Evolutionary conservation across 2,888 invertebrate species (phyloP), one percentile per base, ranked within the genome.

Genomic region (Chrysodeixis includens): DNA sequence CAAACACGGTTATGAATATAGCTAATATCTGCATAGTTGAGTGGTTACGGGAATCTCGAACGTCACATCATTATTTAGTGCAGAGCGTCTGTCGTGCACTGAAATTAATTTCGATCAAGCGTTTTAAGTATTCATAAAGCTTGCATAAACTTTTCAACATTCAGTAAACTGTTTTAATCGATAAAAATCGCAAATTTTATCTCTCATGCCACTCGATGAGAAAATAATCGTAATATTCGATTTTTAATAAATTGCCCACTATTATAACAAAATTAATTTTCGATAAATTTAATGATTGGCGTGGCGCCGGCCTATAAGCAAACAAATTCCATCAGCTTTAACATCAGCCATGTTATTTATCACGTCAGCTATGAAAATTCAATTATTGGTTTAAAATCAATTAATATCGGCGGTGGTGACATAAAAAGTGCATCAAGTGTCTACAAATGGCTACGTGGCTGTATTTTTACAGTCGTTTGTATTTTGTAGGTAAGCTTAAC

Each of bases 1-100:
- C 74, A 63, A 72, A 77, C 63, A 69, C 40, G 51, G 53, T 58
- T 76, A 57, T 44, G 56, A 56, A 59, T 69, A 53, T 22, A 57
- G 51, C 59, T 76, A 51, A 51, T 76, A 68, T 64, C 72, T 64
- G 54, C 67, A 74, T 76, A 64, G 58, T 53, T 64, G 56, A 62
- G 64, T 62, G 64, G 46, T 53, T 67, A 44, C 40, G 44, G 30
- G 49, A 63, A 46, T 30, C 40, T 52, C 40, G 26, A 35, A 62
- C 30, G 58, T 67, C 55, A 56, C 51, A 20, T 18, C 22, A 56
- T 56, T 55, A n/a, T 40, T 40, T n/a, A 40, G 40, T 40, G 40
- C 40, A 14, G 1, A 2, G 12, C 14, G 5, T 35, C 14, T 9
- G 35, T 35, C 1, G 12, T 12, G 14, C 26, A 26, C 26, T 26